Evolutionary conservation across 2,113 vertebrate genomes (phyloP).

Genomic region (Ellobius talpinus): DNA sequence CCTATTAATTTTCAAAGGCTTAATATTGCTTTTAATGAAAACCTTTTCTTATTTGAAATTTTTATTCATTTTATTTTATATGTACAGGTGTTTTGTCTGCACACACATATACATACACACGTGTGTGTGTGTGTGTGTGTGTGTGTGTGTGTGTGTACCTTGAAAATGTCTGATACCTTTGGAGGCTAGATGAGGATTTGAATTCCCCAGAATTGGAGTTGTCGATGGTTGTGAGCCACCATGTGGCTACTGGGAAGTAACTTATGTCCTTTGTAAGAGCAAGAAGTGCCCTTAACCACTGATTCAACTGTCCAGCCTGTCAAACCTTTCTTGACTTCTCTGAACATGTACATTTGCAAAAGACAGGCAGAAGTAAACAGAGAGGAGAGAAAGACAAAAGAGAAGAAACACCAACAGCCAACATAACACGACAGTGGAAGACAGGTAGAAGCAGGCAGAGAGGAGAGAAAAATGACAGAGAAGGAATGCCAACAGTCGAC

Average conservation of each 20-base stretch:
- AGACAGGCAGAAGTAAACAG: not conserved
- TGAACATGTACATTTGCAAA: not conserved
- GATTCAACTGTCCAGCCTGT: not conserved
- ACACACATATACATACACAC: too few relatives aligned
- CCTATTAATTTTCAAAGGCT: not conserved
- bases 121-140: not conserved
- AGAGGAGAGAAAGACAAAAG: not conserved
- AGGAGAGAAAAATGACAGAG: too few relatives aligned
- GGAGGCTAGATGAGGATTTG: not conserved
- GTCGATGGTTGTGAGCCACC: not conserved
- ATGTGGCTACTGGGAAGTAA: not conserved
- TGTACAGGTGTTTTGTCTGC: not conserved
- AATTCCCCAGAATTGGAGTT: not conserved
- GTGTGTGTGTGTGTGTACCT: too few relatives aligned
- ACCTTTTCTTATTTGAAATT: not conserved
- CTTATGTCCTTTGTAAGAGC: not conserved
- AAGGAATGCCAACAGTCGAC: not conserved
- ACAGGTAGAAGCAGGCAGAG: not conserved
- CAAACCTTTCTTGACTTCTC: not conserved
- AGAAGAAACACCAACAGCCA: not conserved
- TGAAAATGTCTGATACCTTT: not conserved
- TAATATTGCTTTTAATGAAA: not conserved
- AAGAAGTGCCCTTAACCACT: not conserved
- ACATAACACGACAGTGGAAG: not conserved
- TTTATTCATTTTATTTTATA: not conserved